Evolutionary conservation across 2,797 vertebrate species (phyloP).

Genomic region (Phoxinus dragarum): DNA sequence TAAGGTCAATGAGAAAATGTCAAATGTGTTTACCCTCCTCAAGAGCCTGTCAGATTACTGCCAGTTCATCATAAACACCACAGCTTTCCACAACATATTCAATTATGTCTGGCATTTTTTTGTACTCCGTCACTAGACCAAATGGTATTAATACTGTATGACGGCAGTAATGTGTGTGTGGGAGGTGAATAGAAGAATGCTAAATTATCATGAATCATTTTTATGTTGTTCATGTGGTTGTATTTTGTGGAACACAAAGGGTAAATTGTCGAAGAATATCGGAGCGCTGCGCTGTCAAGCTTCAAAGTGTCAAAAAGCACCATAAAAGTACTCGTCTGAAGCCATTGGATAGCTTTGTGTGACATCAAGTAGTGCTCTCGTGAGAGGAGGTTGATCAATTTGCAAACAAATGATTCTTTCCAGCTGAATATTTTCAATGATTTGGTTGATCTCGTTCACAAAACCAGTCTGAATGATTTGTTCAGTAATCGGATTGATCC

Average conservation of each 20-base stretch:
- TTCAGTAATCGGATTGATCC: neutral
- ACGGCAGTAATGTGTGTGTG: too few relatives aligned
- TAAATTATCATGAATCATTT: neutral
- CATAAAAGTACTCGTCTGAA: neutral
- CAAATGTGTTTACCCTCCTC: slow-evolving; percentile 79
- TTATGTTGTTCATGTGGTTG: neutral
- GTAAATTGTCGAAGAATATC: neutral
- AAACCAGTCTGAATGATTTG: too few relatives aligned
- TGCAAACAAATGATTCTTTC: too few relatives aligned
- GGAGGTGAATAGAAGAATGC: too few relatives aligned
- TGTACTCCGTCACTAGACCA: neutral
- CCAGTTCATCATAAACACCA: slow-evolving; percentile 73
- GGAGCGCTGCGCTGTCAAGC: neutral
- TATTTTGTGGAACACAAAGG: neutral
- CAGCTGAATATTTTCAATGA: neutral
- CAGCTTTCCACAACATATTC: slow-evolving; percentile 63
- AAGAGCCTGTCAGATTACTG: slow-evolving; percentile 71
- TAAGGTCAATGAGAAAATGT: slow-evolving; percentile 80
- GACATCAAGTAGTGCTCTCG: neutral
- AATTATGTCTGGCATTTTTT: neutral
- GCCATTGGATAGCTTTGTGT: too few relatives aligned
- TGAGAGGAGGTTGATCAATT: neutral
- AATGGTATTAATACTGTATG: neutral
- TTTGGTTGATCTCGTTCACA: neutral
- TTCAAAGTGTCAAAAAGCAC: neutral